Conservation (phyloP, 2,113 vertebrate genomes). For the Cinclus cinclus region DNA sequence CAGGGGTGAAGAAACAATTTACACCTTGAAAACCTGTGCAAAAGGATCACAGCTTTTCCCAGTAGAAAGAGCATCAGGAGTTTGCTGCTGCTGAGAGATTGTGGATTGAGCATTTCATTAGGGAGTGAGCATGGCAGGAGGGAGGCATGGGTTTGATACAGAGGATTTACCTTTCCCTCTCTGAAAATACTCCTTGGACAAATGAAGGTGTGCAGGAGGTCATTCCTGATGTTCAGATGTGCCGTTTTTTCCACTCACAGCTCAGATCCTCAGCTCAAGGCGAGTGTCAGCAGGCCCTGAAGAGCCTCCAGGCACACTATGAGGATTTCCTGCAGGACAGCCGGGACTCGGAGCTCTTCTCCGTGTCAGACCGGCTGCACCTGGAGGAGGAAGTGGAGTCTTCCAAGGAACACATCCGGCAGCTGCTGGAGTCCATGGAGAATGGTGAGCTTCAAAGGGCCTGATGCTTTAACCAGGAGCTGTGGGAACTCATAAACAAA, state of each 20-base stretch:
- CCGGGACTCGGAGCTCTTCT: slow-evolving; percentile 87
- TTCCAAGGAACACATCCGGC: slow-evolving; percentile 84
- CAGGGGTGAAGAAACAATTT: background rate
- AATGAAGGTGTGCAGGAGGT: rapidly evolving
- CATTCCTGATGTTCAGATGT: background rate
- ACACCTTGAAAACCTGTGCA: background rate
- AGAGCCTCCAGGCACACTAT: slow-evolving; percentile 84
- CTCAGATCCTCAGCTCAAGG: slow-evolving; percentile 79
- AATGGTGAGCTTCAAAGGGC: slow-evolving; percentile 77
- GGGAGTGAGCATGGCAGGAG: background rate
- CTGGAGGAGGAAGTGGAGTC: slow-evolving; percentile 86
- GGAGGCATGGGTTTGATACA: rapidly evolving
- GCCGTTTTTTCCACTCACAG: slow-evolving; percentile 60
- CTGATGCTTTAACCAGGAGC: background rate
- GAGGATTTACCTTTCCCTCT: background rate
- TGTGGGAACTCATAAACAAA: background rate
- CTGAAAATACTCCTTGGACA: background rate
- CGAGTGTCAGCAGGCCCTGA: slow-evolving; percentile 85
- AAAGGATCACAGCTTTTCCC: background rate
- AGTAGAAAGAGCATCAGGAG: background rate
- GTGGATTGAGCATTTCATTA: rapidly evolving
- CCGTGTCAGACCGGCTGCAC: slow-evolving; percentile 78
- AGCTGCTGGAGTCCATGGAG: slow-evolving; percentile 88
- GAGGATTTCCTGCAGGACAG: slow-evolving; percentile 92
- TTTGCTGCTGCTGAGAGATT: background rate